These are phyloP conservation scores for Zaprionus obscuricornis DNA, from an alignment of 2,888 invertebrate species.

Conservation along the genomic window DNA sequence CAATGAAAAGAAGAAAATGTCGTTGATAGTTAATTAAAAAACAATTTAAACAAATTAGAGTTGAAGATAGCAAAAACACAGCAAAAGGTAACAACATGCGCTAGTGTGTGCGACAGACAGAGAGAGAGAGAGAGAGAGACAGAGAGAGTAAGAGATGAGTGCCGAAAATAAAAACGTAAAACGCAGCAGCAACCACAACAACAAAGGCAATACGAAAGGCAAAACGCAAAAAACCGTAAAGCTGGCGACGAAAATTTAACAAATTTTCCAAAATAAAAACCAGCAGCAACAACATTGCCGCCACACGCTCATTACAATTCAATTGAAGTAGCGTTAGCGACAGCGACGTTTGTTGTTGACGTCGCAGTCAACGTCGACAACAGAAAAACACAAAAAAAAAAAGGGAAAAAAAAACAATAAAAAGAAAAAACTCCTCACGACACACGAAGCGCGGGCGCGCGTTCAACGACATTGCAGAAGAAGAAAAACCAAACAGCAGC, in stretches of 20 bases:
- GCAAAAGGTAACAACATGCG: not conserved
- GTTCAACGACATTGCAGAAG: slow-evolving; percentile 73
- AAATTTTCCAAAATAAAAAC: slow-evolving; percentile 63
- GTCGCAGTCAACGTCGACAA: slow-evolving; percentile 16
- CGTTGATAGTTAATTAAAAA: slow-evolving; percentile 78
- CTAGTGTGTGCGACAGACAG: slow-evolving; percentile 16
- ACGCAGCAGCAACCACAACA: slow-evolving; percentile 47
- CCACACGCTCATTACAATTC: slow-evolving; percentile 68
- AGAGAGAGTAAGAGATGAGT: slow-evolving; percentile 26
- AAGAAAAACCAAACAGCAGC: slow-evolving; percentile 71
- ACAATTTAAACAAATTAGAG: slow-evolving; percentile 79
- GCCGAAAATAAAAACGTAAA: slow-evolving; percentile 48
- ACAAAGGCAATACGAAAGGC: slow-evolving; percentile 40
- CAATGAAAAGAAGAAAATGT: slow-evolving; percentile 63
- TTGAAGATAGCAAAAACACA: slow-evolving; percentile 44
- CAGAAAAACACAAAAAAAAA: slow-evolving; percentile 5
- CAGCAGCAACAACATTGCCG: slow-evolving; percentile 37
- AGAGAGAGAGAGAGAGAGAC: slow-evolving; percentile 31
- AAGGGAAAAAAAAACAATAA: no score
- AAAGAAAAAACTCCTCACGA: no score
- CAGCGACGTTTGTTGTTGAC: slow-evolving; percentile 25
- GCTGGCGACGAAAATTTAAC: slow-evolving; percentile 77
- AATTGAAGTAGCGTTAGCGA: slow-evolving; percentile 65
- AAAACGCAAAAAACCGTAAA: slow-evolving; percentile 64
- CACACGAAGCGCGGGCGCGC: slow-evolving; percentile 51